Percentiles rank a stretch among this genome's conserved stretches.
Evolutionary conservation across 2,113 vertebrate genomes (phyloP).

Genomic region (Aptenodytes forsteri): DNA sequence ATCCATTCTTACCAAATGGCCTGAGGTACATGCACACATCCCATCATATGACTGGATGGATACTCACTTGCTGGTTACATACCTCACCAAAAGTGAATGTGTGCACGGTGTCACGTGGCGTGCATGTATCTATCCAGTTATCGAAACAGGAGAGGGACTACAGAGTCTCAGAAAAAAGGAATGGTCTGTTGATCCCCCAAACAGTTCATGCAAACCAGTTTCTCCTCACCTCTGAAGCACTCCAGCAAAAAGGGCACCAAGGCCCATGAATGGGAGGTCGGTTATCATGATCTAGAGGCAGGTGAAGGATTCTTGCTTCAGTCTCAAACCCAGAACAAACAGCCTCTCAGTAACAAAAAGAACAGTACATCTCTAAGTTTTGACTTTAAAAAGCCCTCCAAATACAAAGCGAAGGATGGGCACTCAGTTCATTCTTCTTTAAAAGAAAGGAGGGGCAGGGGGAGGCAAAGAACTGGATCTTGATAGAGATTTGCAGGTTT

Average conservation of each 20-base stretch:
- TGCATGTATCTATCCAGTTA: neutral
- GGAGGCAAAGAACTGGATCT: neutral
- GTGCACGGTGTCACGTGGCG: accelerated
- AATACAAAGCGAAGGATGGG: neutral
- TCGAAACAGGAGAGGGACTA: neutral
- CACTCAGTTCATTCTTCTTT: neutral
- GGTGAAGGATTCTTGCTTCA: neutral
- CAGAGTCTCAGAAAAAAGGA: neutral
- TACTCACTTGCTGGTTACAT: neutral
- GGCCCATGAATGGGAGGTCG: neutral
- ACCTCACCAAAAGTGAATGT: neutral
- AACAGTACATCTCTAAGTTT: neutral
- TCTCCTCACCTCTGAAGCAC: neutral
- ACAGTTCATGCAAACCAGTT: neutral
- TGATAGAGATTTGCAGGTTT: neutral
- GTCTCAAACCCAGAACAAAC: neutral
- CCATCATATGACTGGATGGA: neutral
- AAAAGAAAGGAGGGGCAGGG: neutral
- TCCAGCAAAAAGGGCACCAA: neutral
- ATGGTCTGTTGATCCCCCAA: neutral
- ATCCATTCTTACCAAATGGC: neutral
- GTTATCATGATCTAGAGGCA: neutral
- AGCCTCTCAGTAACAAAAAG: neutral
- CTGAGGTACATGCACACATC: neutral
- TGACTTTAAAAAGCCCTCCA: neutral